phyloP scores from a whole-genome alignment of 2,113 vertebrate genomes.

The Pithys albifrons region DNA sequence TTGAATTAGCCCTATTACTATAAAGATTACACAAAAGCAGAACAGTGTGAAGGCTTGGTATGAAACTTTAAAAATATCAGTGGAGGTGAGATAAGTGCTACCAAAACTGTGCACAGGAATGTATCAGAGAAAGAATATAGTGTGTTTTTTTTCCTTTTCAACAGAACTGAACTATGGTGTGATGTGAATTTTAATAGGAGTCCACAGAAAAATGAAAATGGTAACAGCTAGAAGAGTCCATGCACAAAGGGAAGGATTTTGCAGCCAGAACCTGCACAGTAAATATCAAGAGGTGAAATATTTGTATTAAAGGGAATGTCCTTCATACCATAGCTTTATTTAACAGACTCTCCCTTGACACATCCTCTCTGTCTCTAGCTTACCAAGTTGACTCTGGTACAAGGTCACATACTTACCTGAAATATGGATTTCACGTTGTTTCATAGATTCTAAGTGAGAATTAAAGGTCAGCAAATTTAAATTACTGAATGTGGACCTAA shows the following conservation, averaged over 20 bases:
- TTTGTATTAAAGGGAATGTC: neutral
- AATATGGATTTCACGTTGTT: neutral
- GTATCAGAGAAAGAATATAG: conserved; percentile 45
- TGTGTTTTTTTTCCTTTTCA: neutral
- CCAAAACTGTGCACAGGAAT: conserved; percentile 52
- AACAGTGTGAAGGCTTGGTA: conserved; percentile 65
- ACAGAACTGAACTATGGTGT: conserved; percentile 30
- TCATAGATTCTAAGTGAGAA: conserved; percentile 5
- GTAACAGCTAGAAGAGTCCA: neutral
- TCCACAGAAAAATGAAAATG: conserved; percentile 23
- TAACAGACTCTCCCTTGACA: neutral
- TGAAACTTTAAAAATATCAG: conserved; percentile 64
- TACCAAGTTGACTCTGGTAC: neutral
- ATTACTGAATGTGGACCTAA: neutral
- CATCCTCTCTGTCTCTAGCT: neutral
- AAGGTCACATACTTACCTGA: conserved; percentile 36
- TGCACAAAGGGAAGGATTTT: conserved; percentile 18
- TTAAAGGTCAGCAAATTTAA: conserved; percentile 10
- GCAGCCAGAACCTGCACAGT: neutral
- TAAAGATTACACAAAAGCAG: conserved; percentile 68
- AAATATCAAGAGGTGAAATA: conserved; percentile 52
- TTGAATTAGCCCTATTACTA: conserved; percentile 66
- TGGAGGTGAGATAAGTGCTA: conserved; percentile 50
- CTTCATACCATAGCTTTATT: conserved; percentile 20
- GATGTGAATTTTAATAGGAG: conserved; percentile 71